Conservation (phyloP, 1,140 invertebrate species). For the Zaprionus ghesquierei region DNA sequence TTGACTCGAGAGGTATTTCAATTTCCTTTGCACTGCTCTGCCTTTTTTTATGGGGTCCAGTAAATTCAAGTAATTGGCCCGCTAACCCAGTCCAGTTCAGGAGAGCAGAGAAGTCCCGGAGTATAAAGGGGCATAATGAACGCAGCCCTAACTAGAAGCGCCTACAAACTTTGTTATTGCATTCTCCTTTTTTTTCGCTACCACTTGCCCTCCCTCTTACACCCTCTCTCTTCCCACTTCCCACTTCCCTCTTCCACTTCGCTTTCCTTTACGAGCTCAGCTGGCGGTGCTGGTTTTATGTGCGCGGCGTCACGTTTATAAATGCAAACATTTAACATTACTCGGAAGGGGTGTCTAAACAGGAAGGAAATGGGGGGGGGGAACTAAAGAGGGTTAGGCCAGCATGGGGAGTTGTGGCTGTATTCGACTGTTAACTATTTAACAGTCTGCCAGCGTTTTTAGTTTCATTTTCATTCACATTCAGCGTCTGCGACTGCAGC, state of each 20-base stretch:
- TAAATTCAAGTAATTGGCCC: constrained; percentile 37
- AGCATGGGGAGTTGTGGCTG: not conserved
- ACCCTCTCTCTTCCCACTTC: not conserved
- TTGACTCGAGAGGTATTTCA: constrained; percentile 8
- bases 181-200: constrained; percentile 29
- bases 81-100: constrained; percentile 2
- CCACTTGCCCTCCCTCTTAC: not conserved
- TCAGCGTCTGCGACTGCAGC: constrained; percentile 35
- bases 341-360: not conserved
- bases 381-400: too few relatives aligned
- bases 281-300: constrained; percentile 25
- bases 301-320: constrained; percentile 48
- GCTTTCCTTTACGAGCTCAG: not conserved
- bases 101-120: too few relatives aligned
- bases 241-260: not conserved
- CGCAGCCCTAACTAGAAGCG: constrained; percentile 19
- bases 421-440: constrained; percentile 51
- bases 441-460: constrained; percentile 66
- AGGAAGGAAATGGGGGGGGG: not conserved
- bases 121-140: constrained; percentile 5
- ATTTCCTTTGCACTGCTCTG: constrained; percentile 13
- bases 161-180: constrained; percentile 47
- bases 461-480: constrained; percentile 62
- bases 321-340: constrained; percentile 50
- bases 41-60: constrained; percentile 14